Conservation (phyloP, 2,113 vertebrate species). For the Elephas maximus region DNA sequence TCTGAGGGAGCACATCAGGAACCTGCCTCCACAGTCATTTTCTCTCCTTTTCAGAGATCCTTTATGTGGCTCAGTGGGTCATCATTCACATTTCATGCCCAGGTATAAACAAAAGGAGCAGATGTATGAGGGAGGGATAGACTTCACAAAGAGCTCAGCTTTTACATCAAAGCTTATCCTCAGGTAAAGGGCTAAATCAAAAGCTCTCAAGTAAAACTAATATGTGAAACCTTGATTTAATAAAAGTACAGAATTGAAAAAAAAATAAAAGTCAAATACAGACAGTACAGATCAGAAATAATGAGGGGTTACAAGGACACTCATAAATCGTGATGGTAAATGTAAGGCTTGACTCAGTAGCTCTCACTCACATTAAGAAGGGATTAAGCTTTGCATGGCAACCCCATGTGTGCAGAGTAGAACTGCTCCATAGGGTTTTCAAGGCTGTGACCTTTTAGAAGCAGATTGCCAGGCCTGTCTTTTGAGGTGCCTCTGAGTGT, state of each 20-base stretch:
- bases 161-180: slow-evolving; percentile 63
- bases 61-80: slow-evolving; percentile 64
- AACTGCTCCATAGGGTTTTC: neutral
- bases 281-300: slow-evolving; percentile 21
- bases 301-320: neutral
- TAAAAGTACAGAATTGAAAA: slow-evolving; percentile 23
- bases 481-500: neutral
- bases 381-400: neutral
- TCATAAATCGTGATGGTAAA: neutral
- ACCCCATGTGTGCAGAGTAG: neutral
- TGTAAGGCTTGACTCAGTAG: neutral
- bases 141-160: slow-evolving; percentile 51
- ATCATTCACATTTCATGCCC: slow-evolving; percentile 54
- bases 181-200: slow-evolving; percentile 62
- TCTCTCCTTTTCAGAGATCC: slow-evolving; percentile 59
- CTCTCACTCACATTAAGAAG: neutral
- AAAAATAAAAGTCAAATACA: slow-evolving; percentile 58
- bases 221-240: slow-evolving; percentile 61
- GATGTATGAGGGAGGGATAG: neutral
- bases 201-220: slow-evolving; percentile 68
- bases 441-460: neutral
- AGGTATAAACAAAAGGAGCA: slow-evolving; percentile 63
- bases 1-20: neutral
- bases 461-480: neutral
- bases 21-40: slow-evolving; percentile 11